A percentile compares a stretch with the other conserved stretches of the same genome.
Conservation (phyloP, 2,888 invertebrate species). For the Diaphora mendica region DNA sequence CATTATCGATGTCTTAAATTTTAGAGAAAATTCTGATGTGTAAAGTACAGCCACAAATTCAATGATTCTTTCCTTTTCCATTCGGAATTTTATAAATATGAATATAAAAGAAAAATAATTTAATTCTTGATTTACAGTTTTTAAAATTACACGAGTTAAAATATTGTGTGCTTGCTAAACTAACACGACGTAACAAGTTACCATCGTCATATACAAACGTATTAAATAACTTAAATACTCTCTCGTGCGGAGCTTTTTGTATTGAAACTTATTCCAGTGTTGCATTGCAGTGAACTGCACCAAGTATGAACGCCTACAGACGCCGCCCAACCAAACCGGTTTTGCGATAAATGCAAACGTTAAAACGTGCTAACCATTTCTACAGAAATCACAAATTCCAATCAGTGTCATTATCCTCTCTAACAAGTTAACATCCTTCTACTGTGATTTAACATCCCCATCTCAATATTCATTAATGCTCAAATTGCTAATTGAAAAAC, state of each 20-base stretch:
- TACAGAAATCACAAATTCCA: conserved; percentile 70
- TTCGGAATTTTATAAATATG: background rate
- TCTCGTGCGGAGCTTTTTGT: conserved; percentile 53
- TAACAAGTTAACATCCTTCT: conserved; percentile 28
- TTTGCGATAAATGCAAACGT: conserved; percentile 56
- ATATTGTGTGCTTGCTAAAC: conserved; percentile 14
- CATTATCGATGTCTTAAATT: no score
- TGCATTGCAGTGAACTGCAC: conserved; percentile 71
- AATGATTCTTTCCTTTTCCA: background rate
- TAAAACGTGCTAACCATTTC: conserved; percentile 61
- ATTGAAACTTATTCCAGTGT: conserved; percentile 69
- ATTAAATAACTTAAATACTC: conserved; percentile 45
- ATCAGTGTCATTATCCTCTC: conserved; percentile 55
- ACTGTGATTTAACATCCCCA: background rate
- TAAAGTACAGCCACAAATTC: background rate
- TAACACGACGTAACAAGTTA: conserved; percentile 20
- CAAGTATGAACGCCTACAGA: conserved; percentile 68
- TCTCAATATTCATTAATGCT: background rate
- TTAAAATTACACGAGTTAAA: background rate
- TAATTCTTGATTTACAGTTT: background rate
- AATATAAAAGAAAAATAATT: background rate
- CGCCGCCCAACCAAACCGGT: conserved; percentile 61
- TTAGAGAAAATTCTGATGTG: no score
- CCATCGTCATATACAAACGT: conserved; percentile 24
- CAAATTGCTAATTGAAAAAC: background rate